Base-by-base conservation (phyloP, 1,140 invertebrate genomes). In the Euwallacea similis region DNA sequence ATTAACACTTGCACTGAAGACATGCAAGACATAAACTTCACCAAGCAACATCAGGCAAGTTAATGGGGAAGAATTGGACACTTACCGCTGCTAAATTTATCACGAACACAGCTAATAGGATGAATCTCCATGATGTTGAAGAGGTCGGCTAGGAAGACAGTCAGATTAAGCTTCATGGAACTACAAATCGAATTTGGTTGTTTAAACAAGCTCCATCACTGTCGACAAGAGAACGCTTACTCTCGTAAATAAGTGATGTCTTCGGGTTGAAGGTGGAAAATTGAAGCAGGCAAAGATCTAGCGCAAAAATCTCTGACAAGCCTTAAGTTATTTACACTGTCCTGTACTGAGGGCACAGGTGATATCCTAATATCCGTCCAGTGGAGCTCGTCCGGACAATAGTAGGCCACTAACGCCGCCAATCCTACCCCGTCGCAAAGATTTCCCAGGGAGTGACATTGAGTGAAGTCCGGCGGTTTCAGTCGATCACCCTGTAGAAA, bases 241-340 rank as follows among this genome's bases (percentile, higher is more conserved):
- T 94, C 93, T 82, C 95, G 89, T 87, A 97, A 93, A 80, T 97
- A 98, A 41, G 97, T 92, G 60, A 99, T 89, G 82, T 99, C 97
- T 82, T 98, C 96, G 50, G 95, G 93, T 80, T 91, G 90, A 86
- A 98, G 93, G 81, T 98, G 96, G 85, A 97, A 97, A 79, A 95
- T 91, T 77, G 93, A 90, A 82, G 91, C 90, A 72, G 95, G 94
- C 79, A 98, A 87, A 81, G 88, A 87, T 81, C 88, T 87, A 73
- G 87, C 83, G 81, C 95, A 98, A 84, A 98, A 98, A 76, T 90
- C 88, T 79, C 93, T 88, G 54, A 98, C 90, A 74, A 98, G 85
- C 76, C 92, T 89, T 41, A 99, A 88, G 85, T 99, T 99, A 84
- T 97, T 93, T 72, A 98, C 87, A 65, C 95, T 97, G 82, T 98